A percentile compares a stretch with the other conserved stretches of the same genome.
phyloP scores from a whole-genome alignment of 2,797 vertebrate species.

The Zalophus californianus region DNA sequence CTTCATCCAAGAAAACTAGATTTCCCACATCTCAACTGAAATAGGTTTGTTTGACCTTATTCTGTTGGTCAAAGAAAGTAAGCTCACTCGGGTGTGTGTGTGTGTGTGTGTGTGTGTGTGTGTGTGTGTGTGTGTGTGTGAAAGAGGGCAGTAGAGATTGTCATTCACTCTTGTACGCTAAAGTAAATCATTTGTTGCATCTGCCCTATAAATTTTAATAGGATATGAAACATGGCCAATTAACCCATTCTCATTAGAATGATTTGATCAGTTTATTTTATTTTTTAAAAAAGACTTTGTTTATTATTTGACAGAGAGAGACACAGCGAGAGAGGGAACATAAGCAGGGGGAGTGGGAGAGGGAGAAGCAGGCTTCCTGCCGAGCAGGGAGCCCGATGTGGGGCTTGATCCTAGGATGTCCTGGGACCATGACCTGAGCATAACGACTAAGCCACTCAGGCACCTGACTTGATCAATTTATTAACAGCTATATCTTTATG shows the following conservation, averaged over 20 bases:
- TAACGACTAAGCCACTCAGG: too few relatives aligned
- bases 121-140: too few relatives aligned
- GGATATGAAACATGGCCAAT: neutral
- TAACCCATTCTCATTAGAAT: neutral
- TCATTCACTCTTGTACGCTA: neutral
- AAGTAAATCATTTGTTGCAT: conserved; percentile 37
- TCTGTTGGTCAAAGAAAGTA: neutral
- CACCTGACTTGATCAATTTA: neutral
- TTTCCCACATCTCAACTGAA: neutral
- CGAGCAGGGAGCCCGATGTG: too few relatives aligned
- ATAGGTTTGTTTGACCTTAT: neutral
- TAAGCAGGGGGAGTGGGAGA: too few relatives aligned
- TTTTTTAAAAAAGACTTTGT: too few relatives aligned
- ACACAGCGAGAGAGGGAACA: too few relatives aligned
- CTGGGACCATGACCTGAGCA: too few relatives aligned
- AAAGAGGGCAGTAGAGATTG: neutral
- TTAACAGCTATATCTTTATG: neutral
- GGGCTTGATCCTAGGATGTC: too few relatives aligned
- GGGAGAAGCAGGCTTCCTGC: too few relatives aligned
- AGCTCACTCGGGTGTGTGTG: neutral
- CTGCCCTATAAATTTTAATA: neutral
- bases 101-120: neutral
- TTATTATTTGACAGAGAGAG: too few relatives aligned
- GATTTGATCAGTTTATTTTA: neutral
- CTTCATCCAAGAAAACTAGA: conserved; percentile 31